Percentiles rank a stretch among this genome's conserved stretches.
These are phyloP conservation scores for Delphinapterus leucas DNA, from an alignment of 2,113 vertebrate genomes.

Conservation along the genomic window DNA sequence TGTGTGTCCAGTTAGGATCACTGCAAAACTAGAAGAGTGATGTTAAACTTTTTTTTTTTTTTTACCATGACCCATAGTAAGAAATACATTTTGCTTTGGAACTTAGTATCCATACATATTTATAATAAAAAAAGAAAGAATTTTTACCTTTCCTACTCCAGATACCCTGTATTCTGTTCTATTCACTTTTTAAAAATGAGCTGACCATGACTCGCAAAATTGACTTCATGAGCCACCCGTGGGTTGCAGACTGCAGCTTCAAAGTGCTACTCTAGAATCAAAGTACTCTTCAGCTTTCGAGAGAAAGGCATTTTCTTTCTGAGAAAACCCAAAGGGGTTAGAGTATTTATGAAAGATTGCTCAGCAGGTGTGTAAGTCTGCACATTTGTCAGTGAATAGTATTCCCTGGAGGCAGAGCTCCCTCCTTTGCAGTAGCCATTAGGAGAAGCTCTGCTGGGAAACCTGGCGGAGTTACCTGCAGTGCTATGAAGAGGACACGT, in stretches of 20 bases:
- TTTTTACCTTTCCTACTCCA: background rate
- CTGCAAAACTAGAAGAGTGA: background rate
- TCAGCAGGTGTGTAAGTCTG: background rate
- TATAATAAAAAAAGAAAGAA: background rate
- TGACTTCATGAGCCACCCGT: background rate
- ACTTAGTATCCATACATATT: background rate
- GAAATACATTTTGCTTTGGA: constrained; percentile 10
- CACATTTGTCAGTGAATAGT: background rate
- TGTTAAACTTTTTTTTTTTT: background rate
- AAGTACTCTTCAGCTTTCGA: background rate
- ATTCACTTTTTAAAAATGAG: background rate
- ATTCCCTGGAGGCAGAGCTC: background rate
- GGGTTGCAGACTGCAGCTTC: background rate
- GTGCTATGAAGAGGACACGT: background rate
- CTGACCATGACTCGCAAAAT: background rate
- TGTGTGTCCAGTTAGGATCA: background rate
- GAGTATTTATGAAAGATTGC: background rate
- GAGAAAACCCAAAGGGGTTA: background rate
- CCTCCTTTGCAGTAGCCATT: background rate
- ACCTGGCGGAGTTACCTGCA: background rate
- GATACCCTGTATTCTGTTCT: background rate
- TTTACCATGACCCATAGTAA: background rate
- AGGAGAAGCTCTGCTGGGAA: background rate
- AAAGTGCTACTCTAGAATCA: background rate
- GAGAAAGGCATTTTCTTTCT: background rate